Conservation (phyloP, 2,888 invertebrate genomes). For the Phyto melanocephala region DNA sequence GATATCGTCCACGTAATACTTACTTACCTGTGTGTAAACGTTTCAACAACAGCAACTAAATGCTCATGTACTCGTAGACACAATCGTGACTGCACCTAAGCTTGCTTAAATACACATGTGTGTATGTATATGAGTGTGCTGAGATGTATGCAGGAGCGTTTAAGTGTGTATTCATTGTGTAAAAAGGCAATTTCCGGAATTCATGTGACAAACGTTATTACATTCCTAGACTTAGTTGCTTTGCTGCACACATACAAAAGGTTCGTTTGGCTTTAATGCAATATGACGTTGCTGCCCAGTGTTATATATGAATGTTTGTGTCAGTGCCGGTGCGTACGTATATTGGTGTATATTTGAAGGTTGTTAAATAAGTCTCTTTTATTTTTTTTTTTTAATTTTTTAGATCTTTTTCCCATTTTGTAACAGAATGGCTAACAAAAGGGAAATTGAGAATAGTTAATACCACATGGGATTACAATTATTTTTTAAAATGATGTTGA, state of each 20-base stretch:
- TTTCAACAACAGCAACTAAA: slow-evolving; percentile 15
- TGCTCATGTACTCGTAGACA: slow-evolving; percentile 21
- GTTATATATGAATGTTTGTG: neutral
- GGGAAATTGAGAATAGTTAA: slow-evolving; percentile 9
- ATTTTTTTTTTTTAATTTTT: too few relatives aligned
- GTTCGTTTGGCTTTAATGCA: slow-evolving; percentile 42
- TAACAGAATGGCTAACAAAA: neutral
- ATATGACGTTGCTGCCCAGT: slow-evolving; percentile 47
- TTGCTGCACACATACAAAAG: slow-evolving; percentile 26
- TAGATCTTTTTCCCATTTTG: neutral
- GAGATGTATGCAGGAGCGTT: neutral
- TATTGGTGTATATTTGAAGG: neutral
- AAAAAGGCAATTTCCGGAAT: slow-evolving; percentile 62
- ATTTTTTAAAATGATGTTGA: too few relatives aligned
- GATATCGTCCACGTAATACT: too few relatives aligned
- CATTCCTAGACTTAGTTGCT: slow-evolving; percentile 38
- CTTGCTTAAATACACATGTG: slow-evolving; percentile 18
- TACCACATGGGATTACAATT: neutral
- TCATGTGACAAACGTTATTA: slow-evolving; percentile 56
- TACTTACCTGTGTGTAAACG: slow-evolving; percentile 23
- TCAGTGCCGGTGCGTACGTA: neutral
- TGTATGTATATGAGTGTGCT: neutral
- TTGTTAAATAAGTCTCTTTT: slow-evolving; percentile 52
- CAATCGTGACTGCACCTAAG: slow-evolving; percentile 40
- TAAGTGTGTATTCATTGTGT: slow-evolving; percentile 14